phyloP scores from a whole-genome alignment of 1,140 invertebrate genomes.

The Vanessa tameamea region DNA sequence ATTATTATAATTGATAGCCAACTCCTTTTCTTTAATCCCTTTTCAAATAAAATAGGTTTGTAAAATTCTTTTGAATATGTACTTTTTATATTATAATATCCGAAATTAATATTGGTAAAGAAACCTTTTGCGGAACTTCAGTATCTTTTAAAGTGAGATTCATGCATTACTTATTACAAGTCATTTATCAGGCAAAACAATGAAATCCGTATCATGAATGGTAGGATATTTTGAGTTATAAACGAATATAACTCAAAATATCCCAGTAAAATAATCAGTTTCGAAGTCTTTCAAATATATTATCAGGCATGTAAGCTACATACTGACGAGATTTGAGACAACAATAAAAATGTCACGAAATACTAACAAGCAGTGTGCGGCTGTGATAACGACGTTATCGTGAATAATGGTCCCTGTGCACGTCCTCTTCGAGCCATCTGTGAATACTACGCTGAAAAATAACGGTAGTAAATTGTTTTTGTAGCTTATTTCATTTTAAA shows the following conservation, averaged over 20 bases:
- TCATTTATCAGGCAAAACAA: not conserved
- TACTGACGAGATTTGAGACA: slow-evolving; percentile 8
- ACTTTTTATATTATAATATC: too few species aligned
- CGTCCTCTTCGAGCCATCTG: slow-evolving; percentile 48
- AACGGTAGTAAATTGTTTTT: slow-evolving; percentile 4
- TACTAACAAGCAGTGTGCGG: slow-evolving; percentile 69
- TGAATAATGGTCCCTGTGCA: slow-evolving; percentile 65
- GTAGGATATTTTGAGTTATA: too few species aligned
- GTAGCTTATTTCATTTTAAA: not conserved
- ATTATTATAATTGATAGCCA: too few species aligned
- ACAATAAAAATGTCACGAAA: slow-evolving; percentile 16
- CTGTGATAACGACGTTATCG: slow-evolving; percentile 57
- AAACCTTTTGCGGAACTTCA: too few species aligned
- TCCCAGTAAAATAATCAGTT: not conserved
- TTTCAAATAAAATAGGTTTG: too few species aligned
- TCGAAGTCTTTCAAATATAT: not conserved
- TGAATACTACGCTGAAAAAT: slow-evolving; percentile 56
- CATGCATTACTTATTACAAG: not conserved
- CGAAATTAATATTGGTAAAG: too few species aligned
- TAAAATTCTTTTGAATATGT: too few species aligned
- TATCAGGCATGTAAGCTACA: not conserved
- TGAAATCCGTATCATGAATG: not conserved
- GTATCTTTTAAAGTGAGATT: not conserved
- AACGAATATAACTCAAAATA: not conserved
- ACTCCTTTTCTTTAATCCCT: too few species aligned